phyloP scores from a whole-genome alignment of 2,888 invertebrate genomes.

The Polia nebulosa region DNA sequence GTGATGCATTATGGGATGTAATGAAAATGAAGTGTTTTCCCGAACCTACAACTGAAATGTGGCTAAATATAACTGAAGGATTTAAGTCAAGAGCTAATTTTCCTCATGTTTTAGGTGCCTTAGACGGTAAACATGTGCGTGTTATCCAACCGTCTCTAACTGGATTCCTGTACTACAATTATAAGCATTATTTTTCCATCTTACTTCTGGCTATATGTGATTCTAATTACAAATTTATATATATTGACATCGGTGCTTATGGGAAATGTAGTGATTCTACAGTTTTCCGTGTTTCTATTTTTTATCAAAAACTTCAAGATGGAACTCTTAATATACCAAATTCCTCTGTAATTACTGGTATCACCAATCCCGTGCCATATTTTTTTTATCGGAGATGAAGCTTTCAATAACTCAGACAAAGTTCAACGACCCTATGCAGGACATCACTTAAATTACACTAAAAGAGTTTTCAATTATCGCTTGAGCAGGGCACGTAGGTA shows the following conservation, averaged over 20 bases:
- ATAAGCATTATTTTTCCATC: no score
- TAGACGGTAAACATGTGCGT: no score
- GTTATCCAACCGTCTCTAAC: no score
- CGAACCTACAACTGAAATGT: no score
- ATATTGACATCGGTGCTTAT: no score
- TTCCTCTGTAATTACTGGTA: constrained; percentile 29
- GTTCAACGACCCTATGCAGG: constrained; percentile 38
- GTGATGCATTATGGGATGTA: no score
- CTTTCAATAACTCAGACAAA: constrained; percentile 34
- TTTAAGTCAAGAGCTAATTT: no score
- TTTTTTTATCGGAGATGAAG: constrained; percentile 37
- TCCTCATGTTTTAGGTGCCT: no score
- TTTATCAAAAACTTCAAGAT: constrained; percentile 37
- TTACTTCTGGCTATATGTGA: no score
- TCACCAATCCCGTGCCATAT: constrained; percentile 36
- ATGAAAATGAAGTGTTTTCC: no score
- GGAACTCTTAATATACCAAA: constrained; percentile 25
- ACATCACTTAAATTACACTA: constrained; percentile 27
- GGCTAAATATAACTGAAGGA: no score
- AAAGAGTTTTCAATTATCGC: constrained; percentile 42
- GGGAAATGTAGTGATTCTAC: constrained; percentile 28
- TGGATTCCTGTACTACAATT: no score
- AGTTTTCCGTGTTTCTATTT: constrained; percentile 32
- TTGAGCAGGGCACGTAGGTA: constrained; percentile 29
- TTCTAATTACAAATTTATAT: neutral